phyloP scores from a whole-genome alignment of 2,797 vertebrate species.

The Microcaecilia unicolor region DNA sequence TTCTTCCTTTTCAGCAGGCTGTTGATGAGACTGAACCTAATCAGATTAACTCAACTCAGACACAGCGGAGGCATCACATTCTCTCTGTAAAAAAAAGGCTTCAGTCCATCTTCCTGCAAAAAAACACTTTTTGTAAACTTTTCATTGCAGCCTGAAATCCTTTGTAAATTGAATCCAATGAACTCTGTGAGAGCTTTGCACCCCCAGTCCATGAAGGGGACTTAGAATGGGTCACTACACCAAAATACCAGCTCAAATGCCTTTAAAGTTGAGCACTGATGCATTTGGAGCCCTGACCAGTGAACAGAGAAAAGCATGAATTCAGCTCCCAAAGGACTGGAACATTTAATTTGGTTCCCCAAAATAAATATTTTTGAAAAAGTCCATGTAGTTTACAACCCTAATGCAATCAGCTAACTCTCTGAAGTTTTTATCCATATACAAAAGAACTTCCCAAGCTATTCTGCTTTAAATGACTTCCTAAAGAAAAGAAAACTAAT shows the following conservation, averaged over 20 bases:
- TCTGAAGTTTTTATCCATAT: background rate
- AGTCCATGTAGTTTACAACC: constrained; percentile 47
- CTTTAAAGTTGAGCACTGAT: constrained; percentile 73
- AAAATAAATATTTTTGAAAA: constrained; percentile 52
- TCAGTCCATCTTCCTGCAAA: constrained; percentile 75
- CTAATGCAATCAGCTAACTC: constrained; percentile 57
- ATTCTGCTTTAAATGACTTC: background rate
- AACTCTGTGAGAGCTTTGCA: constrained; percentile 69
- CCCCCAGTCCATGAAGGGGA: constrained; percentile 68
- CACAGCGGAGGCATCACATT: constrained; percentile 78
- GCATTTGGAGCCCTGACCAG: constrained; percentile 66
- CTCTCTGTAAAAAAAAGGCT: constrained; percentile 77
- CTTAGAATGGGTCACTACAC: constrained; percentile 84
- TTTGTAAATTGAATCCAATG: constrained; percentile 69
- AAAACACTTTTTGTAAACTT: constrained; percentile 78
- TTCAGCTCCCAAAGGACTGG: constrained; percentile 62
- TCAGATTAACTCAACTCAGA: constrained; percentile 92
- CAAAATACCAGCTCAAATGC: constrained; percentile 54
- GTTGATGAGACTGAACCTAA: constrained; percentile 93
- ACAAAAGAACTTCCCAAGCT: background rate
- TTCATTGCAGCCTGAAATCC: constrained; percentile 63
- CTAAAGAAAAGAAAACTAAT: background rate
- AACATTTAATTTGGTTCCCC: constrained; percentile 58
- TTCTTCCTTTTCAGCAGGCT: constrained; percentile 71
- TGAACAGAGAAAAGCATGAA: constrained; percentile 54